These are phyloP conservation scores for Acheta domesticus DNA, from an alignment of 2,888 invertebrate species.

Conservation along the genomic window DNA sequence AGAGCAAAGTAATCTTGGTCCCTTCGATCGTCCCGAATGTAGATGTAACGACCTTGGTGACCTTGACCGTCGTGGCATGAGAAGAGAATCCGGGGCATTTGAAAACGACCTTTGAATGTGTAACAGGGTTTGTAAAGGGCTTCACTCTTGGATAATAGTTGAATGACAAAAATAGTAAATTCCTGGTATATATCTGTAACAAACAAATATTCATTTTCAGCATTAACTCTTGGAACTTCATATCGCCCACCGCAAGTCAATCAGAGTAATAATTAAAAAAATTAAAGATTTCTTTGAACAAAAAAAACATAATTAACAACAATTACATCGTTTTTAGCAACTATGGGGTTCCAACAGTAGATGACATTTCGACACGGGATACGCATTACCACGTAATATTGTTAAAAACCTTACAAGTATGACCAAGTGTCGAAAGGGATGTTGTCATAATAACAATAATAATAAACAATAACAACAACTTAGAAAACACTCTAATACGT, in stretches of 20 bases:
- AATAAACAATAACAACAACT: too few relatives aligned
- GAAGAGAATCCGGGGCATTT: conserved; percentile 38
- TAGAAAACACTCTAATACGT: too few relatives aligned
- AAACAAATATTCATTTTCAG: background rate
- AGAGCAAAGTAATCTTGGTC: conserved; percentile 43
- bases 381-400: background rate
- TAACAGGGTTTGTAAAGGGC: conserved; percentile 42
- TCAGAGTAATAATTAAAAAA: background rate
- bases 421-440: too few relatives aligned
- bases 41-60: conserved; percentile 42
- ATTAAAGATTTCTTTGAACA: background rate
- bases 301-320: background rate
- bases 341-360: too few relatives aligned
- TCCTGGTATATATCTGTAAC: conserved; percentile 38
- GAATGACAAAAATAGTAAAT: conserved; percentile 42
- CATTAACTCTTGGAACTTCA: background rate
- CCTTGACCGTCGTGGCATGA: conserved; percentile 43
- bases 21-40: conserved; percentile 43
- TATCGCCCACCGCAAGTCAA: background rate
- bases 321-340: too few relatives aligned
- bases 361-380: background rate
- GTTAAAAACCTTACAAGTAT: too few relatives aligned
- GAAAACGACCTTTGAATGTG: conserved; percentile 41
- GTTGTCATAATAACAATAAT: too few relatives aligned
- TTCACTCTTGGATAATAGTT: conserved; percentile 39